Conservation (phyloP, 1,140 invertebrate genomes). For the Drepana arcuata region DNA sequence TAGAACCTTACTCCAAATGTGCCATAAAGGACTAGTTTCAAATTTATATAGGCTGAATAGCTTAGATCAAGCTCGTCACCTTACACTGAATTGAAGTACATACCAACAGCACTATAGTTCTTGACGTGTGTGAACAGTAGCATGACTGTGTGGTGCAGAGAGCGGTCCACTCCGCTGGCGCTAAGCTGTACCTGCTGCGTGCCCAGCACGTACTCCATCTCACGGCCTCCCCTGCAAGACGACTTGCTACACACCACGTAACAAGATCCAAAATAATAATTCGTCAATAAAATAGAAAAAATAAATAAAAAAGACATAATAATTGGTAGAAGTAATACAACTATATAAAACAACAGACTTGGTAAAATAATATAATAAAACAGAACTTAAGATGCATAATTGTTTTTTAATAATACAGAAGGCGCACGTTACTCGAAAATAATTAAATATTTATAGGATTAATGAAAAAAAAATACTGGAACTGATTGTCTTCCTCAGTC, state of each 20-base stretch:
- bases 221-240: slow-evolving; percentile 42
- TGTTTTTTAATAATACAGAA: too few species aligned
- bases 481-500: too few species aligned
- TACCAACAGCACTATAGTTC: slow-evolving; percentile 54
- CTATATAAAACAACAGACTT: too few species aligned
- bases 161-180: slow-evolving; percentile 20
- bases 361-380: not conserved
- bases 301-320: slow-evolving; percentile 6
- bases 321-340: slow-evolving; percentile 1
- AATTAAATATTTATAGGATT: too few species aligned
- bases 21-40: too few species aligned
- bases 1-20: too few species aligned
- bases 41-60: too few species aligned
- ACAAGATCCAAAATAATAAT: slow-evolving; percentile 3
- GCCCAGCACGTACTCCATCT: slow-evolving; percentile 42
- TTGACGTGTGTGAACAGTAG: slow-evolving; percentile 48
- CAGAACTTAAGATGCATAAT: too few species aligned
- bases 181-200: slow-evolving; percentile 47
- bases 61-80: too few species aligned
- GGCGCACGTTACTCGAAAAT: too few species aligned
- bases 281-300: slow-evolving; percentile 17
- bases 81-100: slow-evolving; percentile 15
- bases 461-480: too few species aligned
- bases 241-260: slow-evolving; percentile 25
- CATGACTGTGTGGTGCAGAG: slow-evolving; percentile 35